Percentiles rank a stretch among this genome's conserved stretches.
Evolutionary conservation across 2,888 invertebrate species (phyloP).

Genomic region (Epinotia ramella): DNA sequence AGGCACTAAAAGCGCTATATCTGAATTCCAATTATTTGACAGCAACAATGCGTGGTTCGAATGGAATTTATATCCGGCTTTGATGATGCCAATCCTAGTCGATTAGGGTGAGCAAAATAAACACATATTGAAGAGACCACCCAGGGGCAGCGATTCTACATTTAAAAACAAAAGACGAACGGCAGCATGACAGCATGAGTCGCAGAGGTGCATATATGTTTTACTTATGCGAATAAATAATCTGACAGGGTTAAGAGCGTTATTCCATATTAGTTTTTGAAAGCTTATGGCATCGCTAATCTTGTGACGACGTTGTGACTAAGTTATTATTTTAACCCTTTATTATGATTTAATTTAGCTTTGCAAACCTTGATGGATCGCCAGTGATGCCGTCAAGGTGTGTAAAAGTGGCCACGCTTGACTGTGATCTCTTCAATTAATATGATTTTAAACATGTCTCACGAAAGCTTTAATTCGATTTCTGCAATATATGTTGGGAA

Average conservation of each 20-base stretch:
- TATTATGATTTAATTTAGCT: not conserved
- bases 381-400: too few species aligned
- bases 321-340: not conserved
- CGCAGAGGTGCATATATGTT: not conserved
- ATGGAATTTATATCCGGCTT: conserved; percentile 27
- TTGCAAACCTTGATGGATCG: too few species aligned
- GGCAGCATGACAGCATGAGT: not conserved
- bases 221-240: not conserved
- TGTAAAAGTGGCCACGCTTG: too few species aligned
- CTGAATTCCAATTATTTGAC: conserved; percentile 40
- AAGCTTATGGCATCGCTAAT: too few species aligned
- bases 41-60: conserved; percentile 26
- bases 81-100: conserved; percentile 38
- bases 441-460: too few species aligned
- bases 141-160: conserved; percentile 62
- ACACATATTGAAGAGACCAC: conserved; percentile 68
- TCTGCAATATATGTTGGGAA: too few species aligned
- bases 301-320: too few species aligned
- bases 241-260: not conserved
- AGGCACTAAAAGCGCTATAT: conserved; percentile 27
- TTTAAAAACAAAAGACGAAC: conserved; percentile 43
- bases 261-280: not conserved
- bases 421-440: too few species aligned
- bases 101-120: conserved; percentile 53
- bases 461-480: too few species aligned